phyloP scores from a whole-genome alignment of 2,113 vertebrate species.

The Coptodon rendalli region DNA sequence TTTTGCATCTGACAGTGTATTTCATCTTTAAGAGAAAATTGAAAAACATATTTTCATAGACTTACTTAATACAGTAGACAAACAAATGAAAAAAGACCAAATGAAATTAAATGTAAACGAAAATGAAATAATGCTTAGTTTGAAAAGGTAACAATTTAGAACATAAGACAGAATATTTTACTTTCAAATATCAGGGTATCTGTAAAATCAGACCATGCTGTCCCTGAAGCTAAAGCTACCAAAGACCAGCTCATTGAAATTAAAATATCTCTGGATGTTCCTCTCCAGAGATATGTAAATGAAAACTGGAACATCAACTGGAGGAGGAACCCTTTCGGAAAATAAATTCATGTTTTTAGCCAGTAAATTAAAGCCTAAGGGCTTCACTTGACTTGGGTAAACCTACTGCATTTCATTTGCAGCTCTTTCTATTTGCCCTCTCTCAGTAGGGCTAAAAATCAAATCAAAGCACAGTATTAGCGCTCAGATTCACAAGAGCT shows the following conservation, averaged over 20 bases:
- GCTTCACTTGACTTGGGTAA: constrained; percentile 22
- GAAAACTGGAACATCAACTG: background rate
- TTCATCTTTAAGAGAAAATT: background rate
- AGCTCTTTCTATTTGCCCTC: constrained; percentile 13
- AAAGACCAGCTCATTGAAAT: background rate
- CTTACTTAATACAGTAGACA: background rate
- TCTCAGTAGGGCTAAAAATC: constrained; percentile 19
- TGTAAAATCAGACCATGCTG: background rate
- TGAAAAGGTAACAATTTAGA: background rate
- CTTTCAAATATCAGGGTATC: background rate
- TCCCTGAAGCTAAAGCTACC: background rate
- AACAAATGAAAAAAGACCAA: background rate
- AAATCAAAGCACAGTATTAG: constrained; percentile 1
- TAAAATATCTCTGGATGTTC: background rate
- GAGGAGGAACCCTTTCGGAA: constrained; percentile 7
- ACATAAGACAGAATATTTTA: background rate
- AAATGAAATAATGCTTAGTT: background rate
- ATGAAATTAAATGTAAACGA: background rate
- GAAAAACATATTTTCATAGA: background rate
- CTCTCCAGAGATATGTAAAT: constrained; percentile 20
- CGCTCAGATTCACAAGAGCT: background rate
- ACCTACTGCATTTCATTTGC: constrained; percentile 13
- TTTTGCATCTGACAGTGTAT: background rate
- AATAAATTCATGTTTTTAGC: background rate
- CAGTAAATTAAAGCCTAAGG: constrained; percentile 14